Percentiles rank a stretch among this genome's conserved stretches.
phyloP scores from a whole-genome alignment of 2,797 vertebrate genomes.

The Luscinia luscinia region DNA sequence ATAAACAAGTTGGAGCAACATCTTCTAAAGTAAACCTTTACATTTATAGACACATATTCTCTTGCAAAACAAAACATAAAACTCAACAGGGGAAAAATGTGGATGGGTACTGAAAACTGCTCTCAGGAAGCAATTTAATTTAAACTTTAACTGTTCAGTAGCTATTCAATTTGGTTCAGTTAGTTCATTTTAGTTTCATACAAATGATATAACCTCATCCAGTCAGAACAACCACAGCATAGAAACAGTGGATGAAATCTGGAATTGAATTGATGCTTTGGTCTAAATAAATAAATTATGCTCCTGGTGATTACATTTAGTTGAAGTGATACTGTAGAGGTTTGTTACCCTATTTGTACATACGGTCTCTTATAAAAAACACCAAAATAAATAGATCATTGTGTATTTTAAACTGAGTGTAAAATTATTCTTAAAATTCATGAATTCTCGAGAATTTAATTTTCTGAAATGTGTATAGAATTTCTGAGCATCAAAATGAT shows the following conservation, averaged over 20 bases:
- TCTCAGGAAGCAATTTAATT: slow-evolving; percentile 37
- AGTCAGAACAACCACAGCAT: not conserved
- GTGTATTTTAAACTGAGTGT: not conserved
- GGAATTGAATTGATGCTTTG: not conserved
- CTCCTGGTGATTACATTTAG: not conserved
- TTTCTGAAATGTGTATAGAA: not conserved
- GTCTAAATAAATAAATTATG: not conserved
- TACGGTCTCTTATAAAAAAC: not conserved
- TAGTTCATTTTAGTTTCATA: slow-evolving; percentile 21
- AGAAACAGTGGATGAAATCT: not conserved
- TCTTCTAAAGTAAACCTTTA: slow-evolving; percentile 11
- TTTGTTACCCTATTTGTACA: not conserved
- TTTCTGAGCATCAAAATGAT: not conserved
- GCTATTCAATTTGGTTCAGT: slow-evolving; percentile 1
- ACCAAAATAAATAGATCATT: not conserved
- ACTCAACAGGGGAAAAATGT: slow-evolving; percentile 11
- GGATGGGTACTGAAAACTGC: not conserved
- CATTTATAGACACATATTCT: slow-evolving; percentile 16
- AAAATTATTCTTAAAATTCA: not conserved
- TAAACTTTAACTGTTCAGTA: slow-evolving; percentile 43
- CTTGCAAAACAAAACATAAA: slow-evolving; percentile 38
- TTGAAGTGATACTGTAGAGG: not conserved
- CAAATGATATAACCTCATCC: not conserved
- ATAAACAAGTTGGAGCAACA: slow-evolving; percentile 12
- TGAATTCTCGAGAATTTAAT: not conserved